These are phyloP conservation scores for Leuciscus idus DNA, from an alignment of 2,113 vertebrate species.

Conservation along the genomic window DNA sequence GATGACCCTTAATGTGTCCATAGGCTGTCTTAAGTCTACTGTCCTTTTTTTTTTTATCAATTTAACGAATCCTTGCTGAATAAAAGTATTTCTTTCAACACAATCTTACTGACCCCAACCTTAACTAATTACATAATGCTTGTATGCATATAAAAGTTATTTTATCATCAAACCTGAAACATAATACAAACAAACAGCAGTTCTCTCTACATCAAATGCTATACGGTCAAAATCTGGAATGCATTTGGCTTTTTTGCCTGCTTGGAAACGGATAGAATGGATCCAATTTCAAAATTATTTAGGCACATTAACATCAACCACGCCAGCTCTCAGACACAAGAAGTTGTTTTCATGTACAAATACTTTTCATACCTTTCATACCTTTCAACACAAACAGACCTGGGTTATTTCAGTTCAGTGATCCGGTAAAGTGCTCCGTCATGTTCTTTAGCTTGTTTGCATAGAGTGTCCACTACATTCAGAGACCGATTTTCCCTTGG, in stretches of 20 bases:
- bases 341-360: not conserved
- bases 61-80: too few species aligned
- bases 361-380: not conserved
- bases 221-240: too few species aligned
- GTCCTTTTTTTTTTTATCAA: too few species aligned
- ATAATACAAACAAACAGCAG: not conserved
- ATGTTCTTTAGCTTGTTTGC: constrained; percentile 5
- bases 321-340: not conserved
- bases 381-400: not conserved
- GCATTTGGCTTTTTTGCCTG: too few species aligned
- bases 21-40: not conserved
- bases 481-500: not conserved
- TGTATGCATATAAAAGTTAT: not conserved
- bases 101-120: too few species aligned
- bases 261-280: not conserved
- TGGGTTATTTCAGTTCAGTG: constrained; percentile 11
- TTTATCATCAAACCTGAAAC: not conserved
- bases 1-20: not conserved
- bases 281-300: not conserved
- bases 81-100: too few species aligned
- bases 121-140: too few species aligned
- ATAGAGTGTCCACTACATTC: not conserved
- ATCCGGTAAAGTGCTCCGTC: not conserved
- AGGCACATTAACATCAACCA: not conserved
- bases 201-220: not conserved